A percentile compares a stretch with the other conserved stretches of the same genome.
Evolutionary conservation across 2,797 vertebrate species (phyloP).

Genomic region (Merluccius polli): DNA sequence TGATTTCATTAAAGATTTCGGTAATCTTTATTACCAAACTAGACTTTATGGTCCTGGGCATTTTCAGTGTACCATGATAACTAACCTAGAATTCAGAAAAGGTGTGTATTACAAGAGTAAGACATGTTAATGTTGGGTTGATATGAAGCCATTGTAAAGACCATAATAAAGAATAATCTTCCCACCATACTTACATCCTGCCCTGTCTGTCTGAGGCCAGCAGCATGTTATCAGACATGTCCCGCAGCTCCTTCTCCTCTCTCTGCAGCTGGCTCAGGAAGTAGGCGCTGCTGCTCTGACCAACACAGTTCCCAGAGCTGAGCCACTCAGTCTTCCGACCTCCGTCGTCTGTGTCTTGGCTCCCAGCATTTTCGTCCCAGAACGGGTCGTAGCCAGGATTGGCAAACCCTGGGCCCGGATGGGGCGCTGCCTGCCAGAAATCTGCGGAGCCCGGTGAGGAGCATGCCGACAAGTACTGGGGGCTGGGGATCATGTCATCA

Average conservation of each 20-base stretch:
- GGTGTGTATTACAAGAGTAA: background rate
- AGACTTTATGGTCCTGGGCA: background rate
- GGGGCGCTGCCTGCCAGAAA: slow-evolving; percentile 23
- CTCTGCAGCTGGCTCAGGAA: slow-evolving; percentile 77
- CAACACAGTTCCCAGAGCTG: slow-evolving; percentile 11
- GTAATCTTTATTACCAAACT: background rate
- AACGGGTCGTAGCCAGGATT: background rate
- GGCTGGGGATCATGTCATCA: slow-evolving; percentile 58
- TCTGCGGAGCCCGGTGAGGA: slow-evolving; percentile 19
- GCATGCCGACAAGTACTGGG: slow-evolving; percentile 25
- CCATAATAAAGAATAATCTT: background rate
- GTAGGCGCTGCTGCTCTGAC: slow-evolving; percentile 53
- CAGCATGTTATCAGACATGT: slow-evolving; percentile 58
- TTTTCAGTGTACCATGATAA: background rate
- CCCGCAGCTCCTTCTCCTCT: slow-evolving; percentile 65
- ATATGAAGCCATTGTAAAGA: background rate
- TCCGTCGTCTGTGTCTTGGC: background rate
- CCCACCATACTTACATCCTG: slow-evolving; percentile 64
- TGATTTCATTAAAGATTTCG: no score
- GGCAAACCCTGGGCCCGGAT: slow-evolving; percentile 20
- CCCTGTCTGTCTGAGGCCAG: slow-evolving; percentile 66
- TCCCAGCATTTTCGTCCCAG: background rate
- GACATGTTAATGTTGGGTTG: background rate
- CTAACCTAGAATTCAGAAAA: background rate
- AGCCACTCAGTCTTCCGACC: slow-evolving; percentile 4